Evolutionary conservation across 2,888 invertebrate species (phyloP).

Genomic region (Oscheius myriophilus): DNA sequence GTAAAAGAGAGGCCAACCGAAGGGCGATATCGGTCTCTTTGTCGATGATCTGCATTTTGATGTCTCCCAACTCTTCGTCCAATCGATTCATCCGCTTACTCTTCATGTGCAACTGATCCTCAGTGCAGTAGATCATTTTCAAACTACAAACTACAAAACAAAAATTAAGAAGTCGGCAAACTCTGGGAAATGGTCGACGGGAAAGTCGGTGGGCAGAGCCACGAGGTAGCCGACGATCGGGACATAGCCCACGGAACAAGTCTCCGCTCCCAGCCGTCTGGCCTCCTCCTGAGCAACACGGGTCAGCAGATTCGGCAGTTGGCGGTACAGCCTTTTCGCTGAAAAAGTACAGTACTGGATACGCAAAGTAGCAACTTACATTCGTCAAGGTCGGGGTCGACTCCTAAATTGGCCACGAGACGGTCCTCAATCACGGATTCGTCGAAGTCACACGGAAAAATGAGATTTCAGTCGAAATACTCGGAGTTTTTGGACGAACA

Average conservation of each 20-base stretch:
- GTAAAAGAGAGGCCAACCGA: conserved; percentile 15
- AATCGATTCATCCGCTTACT: conserved; percentile 79
- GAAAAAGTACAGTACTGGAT: conserved; percentile 24
- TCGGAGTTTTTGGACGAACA: too few species aligned
- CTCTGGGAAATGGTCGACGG: conserved; percentile 30
- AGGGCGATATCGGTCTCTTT: conserved; percentile 80
- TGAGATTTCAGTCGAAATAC: conserved; percentile 3
- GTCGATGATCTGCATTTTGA: conserved; percentile 80
- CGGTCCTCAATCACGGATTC: conserved; percentile 75
- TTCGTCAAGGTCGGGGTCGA: conserved; percentile 82
- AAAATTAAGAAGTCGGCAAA: not conserved
- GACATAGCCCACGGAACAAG: conserved; percentile 73
- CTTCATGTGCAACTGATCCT: conserved; percentile 80
- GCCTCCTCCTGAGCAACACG: conserved; percentile 79
- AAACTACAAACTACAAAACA: conserved; percentile 59
- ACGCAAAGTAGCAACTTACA: conserved; percentile 70
- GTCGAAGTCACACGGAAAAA: conserved; percentile 73
- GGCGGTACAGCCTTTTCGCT: conserved; percentile 81
- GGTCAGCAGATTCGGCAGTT: conserved; percentile 81
- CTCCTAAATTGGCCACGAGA: conserved; percentile 81
- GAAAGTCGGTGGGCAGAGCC: conserved; percentile 76
- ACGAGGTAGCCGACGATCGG: conserved; percentile 81
- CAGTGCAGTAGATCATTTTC: conserved; percentile 76
- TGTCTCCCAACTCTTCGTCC: conserved; percentile 83
- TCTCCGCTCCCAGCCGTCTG: conserved; percentile 33